These are phyloP conservation scores for Urosaurus nigricauda DNA, from an alignment of 2,797 vertebrate genomes.

Conservation along the genomic window DNA sequence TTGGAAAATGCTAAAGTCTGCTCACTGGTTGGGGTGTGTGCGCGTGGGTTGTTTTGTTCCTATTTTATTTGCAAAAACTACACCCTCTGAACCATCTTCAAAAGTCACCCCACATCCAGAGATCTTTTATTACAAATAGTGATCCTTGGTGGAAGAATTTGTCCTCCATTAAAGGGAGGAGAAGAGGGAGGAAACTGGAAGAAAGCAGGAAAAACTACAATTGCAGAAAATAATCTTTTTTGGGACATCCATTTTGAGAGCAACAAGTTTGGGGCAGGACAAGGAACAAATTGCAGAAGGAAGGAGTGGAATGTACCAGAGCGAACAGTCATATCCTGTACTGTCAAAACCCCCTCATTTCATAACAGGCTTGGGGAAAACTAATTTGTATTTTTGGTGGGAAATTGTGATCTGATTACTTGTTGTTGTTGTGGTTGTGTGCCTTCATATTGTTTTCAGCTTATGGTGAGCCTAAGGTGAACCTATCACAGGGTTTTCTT, in stretches of 20 bases:
- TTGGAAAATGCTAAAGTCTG: not conserved
- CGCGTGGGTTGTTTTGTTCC: not conserved
- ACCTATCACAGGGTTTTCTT: too few relatives aligned
- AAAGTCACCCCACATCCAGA: not conserved
- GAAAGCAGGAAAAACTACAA: not conserved
- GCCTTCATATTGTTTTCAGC: too few relatives aligned
- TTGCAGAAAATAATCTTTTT: not conserved
- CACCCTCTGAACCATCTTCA: not conserved
- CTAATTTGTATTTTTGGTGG: not conserved
- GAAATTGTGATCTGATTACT: not conserved
- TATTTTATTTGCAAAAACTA: conserved; percentile 5
- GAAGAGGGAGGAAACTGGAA: not conserved
- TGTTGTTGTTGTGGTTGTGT: too few relatives aligned
- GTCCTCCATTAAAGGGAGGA: not conserved
- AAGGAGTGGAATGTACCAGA: not conserved
- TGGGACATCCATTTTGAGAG: not conserved
- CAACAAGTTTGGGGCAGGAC: not conserved
- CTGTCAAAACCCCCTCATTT: not conserved
- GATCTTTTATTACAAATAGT: not conserved
- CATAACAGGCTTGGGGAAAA: not conserved
- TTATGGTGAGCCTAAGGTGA: too few relatives aligned
- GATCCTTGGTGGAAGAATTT: not conserved
- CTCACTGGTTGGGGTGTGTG: not conserved
- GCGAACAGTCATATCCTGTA: not conserved
- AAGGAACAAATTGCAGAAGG: not conserved